These are phyloP conservation scores for Chromoteleia sp. DNA, from an alignment of 2,888 invertebrate genomes.

Conservation along the genomic window DNA sequence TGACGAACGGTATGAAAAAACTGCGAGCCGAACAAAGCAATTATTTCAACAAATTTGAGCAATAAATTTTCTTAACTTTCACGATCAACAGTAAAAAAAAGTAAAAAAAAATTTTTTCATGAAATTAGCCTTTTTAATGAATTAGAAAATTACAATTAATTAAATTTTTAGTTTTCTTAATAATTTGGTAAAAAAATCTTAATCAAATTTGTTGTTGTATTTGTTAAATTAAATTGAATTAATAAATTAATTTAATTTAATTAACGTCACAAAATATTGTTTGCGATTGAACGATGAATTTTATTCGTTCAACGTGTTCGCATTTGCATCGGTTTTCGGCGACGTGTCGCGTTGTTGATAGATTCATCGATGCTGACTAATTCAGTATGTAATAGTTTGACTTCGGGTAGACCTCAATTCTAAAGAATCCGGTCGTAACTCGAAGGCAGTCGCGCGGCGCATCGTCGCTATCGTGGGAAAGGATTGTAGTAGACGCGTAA, in stretches of 20 bases:
- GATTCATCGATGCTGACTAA: conserved; percentile 65
- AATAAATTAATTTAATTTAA: conserved; percentile 17
- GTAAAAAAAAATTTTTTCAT: too few relatives aligned
- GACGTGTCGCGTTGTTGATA: conserved; percentile 40
- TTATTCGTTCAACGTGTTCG: conserved; percentile 13
- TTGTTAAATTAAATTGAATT: too few relatives aligned
- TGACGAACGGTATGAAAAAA: conserved; percentile 38
- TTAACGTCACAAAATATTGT: neutral
- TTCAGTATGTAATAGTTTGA: conserved; percentile 65
- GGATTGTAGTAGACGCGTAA: conserved; percentile 71
- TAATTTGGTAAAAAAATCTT: too few relatives aligned
- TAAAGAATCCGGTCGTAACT: conserved; percentile 68
- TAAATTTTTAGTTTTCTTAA: too few relatives aligned
- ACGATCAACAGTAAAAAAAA: conserved; percentile 5
- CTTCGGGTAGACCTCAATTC: conserved; percentile 64
- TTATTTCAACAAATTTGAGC: conserved; percentile 45
- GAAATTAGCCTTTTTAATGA: too few relatives aligned
- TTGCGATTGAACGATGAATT: neutral
- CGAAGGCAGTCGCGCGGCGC: conserved; percentile 68
- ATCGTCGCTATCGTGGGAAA: conserved; percentile 72
- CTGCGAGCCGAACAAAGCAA: conserved; percentile 26
- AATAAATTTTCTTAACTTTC: conserved; percentile 23
- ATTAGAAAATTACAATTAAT: too few relatives aligned
- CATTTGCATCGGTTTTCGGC: conserved; percentile 48
- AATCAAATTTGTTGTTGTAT: too few relatives aligned